Percentiles rank a stretch among this genome's conserved stretches.
phyloP scores from a whole-genome alignment of 1,140 invertebrate species.

The Hyles vespertilio region DNA sequence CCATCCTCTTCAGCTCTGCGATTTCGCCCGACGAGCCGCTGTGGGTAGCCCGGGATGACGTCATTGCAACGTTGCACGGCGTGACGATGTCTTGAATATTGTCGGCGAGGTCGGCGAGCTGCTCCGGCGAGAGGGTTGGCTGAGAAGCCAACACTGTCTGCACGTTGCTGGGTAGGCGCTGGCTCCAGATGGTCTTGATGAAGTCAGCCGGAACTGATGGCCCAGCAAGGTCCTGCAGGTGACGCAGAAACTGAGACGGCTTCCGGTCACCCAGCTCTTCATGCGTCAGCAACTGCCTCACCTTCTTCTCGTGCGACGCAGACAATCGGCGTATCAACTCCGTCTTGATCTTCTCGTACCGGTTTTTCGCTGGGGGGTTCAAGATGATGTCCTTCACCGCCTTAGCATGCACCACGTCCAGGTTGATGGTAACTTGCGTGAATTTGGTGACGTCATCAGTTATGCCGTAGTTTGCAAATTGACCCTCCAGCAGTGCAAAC shows the following conservation, averaged over 20 bases:
- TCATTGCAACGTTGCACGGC: background rate
- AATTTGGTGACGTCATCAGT: slow-evolving; percentile 7
- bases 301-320: slow-evolving; percentile 30
- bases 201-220: slow-evolving; percentile 28
- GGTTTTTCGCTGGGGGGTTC: slow-evolving; percentile 9
- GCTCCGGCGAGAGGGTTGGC: background rate
- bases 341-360: slow-evolving; percentile 27
- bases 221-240: slow-evolving; percentile 23
- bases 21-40: background rate
- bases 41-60: background rate
- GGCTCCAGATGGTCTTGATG: slow-evolving; percentile 16
- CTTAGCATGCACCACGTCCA: background rate
- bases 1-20: background rate
- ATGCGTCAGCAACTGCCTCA: slow-evolving; percentile 28
- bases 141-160: background rate
- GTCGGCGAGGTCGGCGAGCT: background rate
- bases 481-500: slow-evolving; percentile 12
- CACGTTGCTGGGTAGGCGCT: background rate
- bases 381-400: slow-evolving; percentile 12
- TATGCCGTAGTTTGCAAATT: slow-evolving; percentile 3
- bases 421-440: background rate
- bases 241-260: slow-evolving; percentile 25
- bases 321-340: slow-evolving; percentile 31
- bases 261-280: slow-evolving; percentile 46
- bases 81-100: background rate